Evolutionary conservation across 2,888 invertebrate species (phyloP), one percentile per base, ranked within the genome.

Genomic region (Catocala nupta): DNA sequence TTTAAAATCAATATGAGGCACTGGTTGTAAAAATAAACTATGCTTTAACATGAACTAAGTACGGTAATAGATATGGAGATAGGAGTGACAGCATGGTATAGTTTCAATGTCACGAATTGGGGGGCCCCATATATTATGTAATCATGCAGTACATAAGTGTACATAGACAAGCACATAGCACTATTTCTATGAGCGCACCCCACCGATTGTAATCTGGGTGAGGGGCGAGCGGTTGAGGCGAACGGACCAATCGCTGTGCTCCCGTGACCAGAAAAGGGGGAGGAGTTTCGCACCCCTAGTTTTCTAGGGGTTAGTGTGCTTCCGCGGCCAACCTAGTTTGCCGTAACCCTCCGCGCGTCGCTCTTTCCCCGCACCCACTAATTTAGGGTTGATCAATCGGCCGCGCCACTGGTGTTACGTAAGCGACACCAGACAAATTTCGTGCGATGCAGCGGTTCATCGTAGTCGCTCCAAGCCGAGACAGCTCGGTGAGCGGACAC

Each of bases 301-400:
- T 94, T 94, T 94, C 94, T 93, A 94, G 94, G 94, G 94, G 94
- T 94, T 94, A 94, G 93, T 94, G 91, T 94, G 94, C 93, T 94
- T 94, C 91, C 94, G 93, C 89, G 91, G 90, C 93, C 94, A 94
- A 94, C 94, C 94, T 94, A 94, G 94, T 93, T 94, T 92, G 89
- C 88, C 84, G 88, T 88, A 82, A 78, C 85, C 89, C 83, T 80
- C 89, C 90, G 90, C 91, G 83, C 89, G 77, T 81, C 87, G 79
- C 83, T 63, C 80, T 73, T 81, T 82, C 89, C 89, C 87, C 87
- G 85, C 87, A 83, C 85, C 88, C 87, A 84, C 92, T 94, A 92
- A 94, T 93, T 93, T 93, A 92, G 92, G 90, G 91, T 89, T 93
- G 93, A 93, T 93, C 93, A 92, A 93, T 93, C 91, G 92, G 88